A percentile compares a stretch with the other conserved stretches of the same genome.
Evolutionary conservation across 2,797 vertebrate species (phyloP).

Genomic region (Glyptemys insculpta): DNA sequence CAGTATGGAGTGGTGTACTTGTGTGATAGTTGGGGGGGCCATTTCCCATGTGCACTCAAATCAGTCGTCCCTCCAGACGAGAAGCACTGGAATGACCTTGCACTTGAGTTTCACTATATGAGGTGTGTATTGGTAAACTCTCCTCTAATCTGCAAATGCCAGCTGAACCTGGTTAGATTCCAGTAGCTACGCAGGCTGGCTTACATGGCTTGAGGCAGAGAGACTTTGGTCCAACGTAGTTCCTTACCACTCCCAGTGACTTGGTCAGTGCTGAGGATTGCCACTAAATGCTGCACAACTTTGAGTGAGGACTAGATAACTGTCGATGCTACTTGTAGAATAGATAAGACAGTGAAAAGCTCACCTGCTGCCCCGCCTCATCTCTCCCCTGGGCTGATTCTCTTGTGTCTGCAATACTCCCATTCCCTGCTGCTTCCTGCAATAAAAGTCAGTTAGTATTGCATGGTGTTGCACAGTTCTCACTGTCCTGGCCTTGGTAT

Average conservation of each 20-base stretch:
- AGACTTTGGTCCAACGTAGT: neutral
- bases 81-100: constrained; percentile 99
- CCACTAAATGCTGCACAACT: neutral
- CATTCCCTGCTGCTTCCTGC: neutral
- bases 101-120: constrained; percentile 98
- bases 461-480: neutral
- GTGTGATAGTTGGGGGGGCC: constrained; percentile 95
- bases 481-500: neutral
- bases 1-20: constrained; percentile 98
- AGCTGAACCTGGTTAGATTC: neutral
- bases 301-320: neutral
- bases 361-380: neutral
- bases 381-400: neutral
- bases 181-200: neutral
- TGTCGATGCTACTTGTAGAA: neutral
- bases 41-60: constrained; percentile 95
- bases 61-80: constrained; percentile 98
- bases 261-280: neutral
- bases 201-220: neutral
- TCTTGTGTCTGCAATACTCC: neutral
- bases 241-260: rapidly evolving
- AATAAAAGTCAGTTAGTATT: neutral
- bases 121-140: constrained; percentile 78
- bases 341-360: neutral
- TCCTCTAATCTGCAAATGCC: neutral